Conservation (phyloP, 2,113 vertebrate genomes). For the Albula goreensis region DNA sequence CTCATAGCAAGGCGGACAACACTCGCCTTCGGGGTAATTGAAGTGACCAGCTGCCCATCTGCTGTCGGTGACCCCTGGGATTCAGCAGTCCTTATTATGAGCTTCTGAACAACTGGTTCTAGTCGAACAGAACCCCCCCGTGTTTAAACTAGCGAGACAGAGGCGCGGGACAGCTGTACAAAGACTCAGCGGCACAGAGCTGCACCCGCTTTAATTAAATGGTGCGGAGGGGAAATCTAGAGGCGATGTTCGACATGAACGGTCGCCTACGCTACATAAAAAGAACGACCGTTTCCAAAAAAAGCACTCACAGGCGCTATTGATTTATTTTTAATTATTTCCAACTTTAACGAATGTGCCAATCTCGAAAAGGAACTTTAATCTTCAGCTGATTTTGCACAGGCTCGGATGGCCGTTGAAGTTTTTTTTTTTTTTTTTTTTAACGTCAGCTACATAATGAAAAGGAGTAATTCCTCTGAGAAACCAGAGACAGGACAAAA, state of each 20-base stretch:
- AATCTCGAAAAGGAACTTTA: not conserved
- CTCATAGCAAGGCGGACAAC: not conserved
- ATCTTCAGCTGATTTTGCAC: not conserved
- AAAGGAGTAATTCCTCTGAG: not conserved
- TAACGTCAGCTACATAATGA: not conserved
- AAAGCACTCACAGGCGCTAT: not conserved
- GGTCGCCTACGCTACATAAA: not conserved
- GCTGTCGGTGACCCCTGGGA: not conserved
- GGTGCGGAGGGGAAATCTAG: not conserved
- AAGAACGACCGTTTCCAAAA: conserved; percentile 2
- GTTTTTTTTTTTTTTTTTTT: not conserved
- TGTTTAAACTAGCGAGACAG: not conserved
- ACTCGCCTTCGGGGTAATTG: not conserved
- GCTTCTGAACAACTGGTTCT: not conserved
- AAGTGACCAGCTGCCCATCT: conserved; percentile 2
- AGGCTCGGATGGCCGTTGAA: not conserved
- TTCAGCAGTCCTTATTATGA: not conserved
- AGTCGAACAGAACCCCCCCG: not conserved
- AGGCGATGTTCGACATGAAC: not conserved
- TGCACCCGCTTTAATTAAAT: conserved; percentile 12
- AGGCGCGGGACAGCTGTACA: conserved; percentile 25
- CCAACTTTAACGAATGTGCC: not conserved
- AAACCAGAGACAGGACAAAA: not conserved
- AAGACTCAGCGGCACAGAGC: conserved; percentile 34
- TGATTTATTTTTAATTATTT: conserved; percentile 17